phyloP scores from a whole-genome alignment of 1,140 invertebrate genomes.

The Calosoma granatense region DNA sequence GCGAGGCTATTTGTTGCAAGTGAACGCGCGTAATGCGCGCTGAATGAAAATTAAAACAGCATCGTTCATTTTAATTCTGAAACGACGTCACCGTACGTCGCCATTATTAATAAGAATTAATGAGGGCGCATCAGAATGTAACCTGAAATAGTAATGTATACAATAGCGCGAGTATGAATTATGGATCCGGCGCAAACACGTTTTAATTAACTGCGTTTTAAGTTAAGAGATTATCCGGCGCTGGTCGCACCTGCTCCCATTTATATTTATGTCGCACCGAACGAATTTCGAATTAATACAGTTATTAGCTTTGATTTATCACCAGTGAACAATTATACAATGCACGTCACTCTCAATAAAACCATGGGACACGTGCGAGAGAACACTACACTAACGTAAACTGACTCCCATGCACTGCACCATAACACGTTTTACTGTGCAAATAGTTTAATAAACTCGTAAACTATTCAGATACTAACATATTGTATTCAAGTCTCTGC shows the following conservation, averaged over 20 bases:
- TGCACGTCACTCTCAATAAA: too few relatives aligned
- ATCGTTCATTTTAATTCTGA: background rate
- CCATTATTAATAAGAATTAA: background rate
- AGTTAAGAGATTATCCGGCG: background rate
- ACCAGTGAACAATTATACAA: background rate
- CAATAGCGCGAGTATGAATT: background rate
- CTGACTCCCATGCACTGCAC: too few relatives aligned
- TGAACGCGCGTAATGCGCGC: background rate
- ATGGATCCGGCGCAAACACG: background rate
- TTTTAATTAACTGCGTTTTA: background rate
- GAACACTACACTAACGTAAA: too few relatives aligned
- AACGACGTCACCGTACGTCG: background rate
- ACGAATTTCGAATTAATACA: background rate
- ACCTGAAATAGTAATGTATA: background rate
- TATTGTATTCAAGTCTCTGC: too few relatives aligned
- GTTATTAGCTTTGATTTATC: background rate
- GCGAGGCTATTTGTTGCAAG: background rate
- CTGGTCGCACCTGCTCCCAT: background rate
- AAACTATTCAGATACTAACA: too few relatives aligned
- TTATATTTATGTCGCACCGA: background rate
- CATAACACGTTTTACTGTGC: too few relatives aligned
- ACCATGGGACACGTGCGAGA: too few relatives aligned
- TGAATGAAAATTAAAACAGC: background rate
- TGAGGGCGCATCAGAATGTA: background rate
- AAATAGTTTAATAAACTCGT: too few relatives aligned